Base-by-base conservation (phyloP, 2,888 invertebrate genomes). In the Nephrotoma flavescens region DNA sequence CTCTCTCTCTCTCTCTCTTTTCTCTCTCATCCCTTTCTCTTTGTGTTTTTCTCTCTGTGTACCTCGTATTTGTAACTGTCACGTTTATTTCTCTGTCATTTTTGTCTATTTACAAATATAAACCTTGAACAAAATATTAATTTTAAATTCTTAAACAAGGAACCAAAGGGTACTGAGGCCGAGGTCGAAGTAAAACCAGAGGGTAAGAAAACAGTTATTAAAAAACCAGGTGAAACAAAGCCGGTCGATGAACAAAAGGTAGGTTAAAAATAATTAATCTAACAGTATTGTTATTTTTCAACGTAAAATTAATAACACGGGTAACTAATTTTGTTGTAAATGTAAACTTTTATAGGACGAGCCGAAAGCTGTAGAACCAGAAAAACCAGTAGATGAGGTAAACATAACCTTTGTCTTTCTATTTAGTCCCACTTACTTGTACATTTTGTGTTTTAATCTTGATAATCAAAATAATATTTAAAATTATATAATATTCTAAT, bases 331-430 rank as follows among this genome's bases (percentile, higher is more conserved):
- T 71, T 31, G 15, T 52, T 15, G 71, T 71, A 31, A 31, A 57
- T 15, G 52, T 57, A 71, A 71, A 71, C 1, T 71, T 71, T 71
- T 71, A 3, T 31, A 85, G 41, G 87, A 87, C 12, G 71, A 45
- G 42, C 52, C 83, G 9, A 86, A 86, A 85, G 44, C 42, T 85
- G 45, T n/a, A 6, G 83, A 87, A 83, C 85, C 86, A 83, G 86
- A 87, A 86, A 87, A 87, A 86, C 83, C 71, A 41, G 86, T 83
- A 31, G 87, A 87, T 85, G 87, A 87, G 86, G 86, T 71, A 71
- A 71, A 71, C 41, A 19, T 0, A 19, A 42, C 3, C 9, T 41
- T 41, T 83, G 11, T 83, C n/a, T 19, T 86, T 42, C 57, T 86
- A 41, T 11, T 19, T 71, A 85, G 12, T 15, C 85, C 83, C 52